Conservation (phyloP, 2,113 vertebrate genomes). For the Siphamia tubifer region DNA sequence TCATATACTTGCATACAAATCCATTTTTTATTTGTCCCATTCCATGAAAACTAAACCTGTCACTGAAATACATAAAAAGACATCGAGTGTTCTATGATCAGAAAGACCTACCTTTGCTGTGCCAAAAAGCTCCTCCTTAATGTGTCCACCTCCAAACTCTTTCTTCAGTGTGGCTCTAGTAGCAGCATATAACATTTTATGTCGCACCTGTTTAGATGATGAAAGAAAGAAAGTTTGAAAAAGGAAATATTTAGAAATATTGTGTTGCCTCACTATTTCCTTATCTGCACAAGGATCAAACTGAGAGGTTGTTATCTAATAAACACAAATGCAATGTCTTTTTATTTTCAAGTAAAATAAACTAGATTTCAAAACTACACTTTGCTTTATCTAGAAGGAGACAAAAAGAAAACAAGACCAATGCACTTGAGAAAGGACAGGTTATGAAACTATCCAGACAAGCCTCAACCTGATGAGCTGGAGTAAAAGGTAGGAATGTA, state of each 20-base stretch:
- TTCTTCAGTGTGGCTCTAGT: conserved; percentile 95
- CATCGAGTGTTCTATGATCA: neutral
- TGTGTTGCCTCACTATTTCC: too few relatives aligned
- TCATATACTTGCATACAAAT: neutral
- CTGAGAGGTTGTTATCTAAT: too few relatives aligned
- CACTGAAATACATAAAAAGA: neutral
- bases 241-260: neutral
- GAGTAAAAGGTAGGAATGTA: conserved; percentile 56
- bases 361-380: too few relatives aligned
- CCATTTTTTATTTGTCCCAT: too few relatives aligned
- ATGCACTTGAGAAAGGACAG: neutral
- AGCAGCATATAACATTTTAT: conserved; percentile 98
- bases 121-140: conserved; percentile 96
- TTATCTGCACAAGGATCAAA: too few relatives aligned
- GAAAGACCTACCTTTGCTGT: conserved; percentile 84
- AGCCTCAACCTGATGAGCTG: conserved; percentile 58
- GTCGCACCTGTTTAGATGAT: conserved; percentile 84
- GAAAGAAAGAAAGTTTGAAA: neutral
- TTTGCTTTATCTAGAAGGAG: too few relatives aligned
- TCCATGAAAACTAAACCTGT: neutral
- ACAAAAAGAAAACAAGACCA: too few relatives aligned
- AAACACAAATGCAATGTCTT: too few relatives aligned
- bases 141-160: conserved; percentile 95
- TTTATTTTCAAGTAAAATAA: too few relatives aligned
- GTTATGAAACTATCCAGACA: conserved; percentile 49